phyloP scores from a whole-genome alignment of 2,888 invertebrate genomes.

The Sarcophaga carnaria region DNA sequence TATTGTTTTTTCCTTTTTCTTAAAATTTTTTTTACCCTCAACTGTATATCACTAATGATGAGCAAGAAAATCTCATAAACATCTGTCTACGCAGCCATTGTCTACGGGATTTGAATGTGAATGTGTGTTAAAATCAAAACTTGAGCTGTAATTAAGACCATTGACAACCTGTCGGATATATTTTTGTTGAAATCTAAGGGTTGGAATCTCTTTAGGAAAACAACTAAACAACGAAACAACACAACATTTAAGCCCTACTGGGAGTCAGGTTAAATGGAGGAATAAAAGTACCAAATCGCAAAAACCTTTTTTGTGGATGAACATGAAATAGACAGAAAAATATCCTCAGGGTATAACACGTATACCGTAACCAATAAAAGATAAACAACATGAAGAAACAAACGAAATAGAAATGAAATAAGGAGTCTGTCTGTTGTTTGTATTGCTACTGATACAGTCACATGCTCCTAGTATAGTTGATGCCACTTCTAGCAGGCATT shows the following conservation, averaged over 20 bases:
- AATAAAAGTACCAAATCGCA: conserved; percentile 27
- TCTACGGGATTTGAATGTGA: not conserved
- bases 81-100: not conserved
- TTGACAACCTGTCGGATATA: conserved; percentile 67
- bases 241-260: conserved; percentile 31
- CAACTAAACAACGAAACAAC: not conserved
- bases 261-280: conserved; percentile 8
- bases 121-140: conserved; percentile 52
- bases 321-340: conserved; percentile 44
- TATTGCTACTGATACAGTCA: conserved; percentile 22
- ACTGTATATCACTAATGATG: not conserved
- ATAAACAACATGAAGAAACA: too few relatives aligned
- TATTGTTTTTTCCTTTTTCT: not conserved
- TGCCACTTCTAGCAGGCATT: not conserved
- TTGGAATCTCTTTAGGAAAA: conserved; percentile 29
- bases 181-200: conserved; percentile 40
- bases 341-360: conserved; percentile 62
- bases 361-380: conserved; percentile 29
- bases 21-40: not conserved
- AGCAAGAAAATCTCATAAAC: not conserved
- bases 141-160: conserved; percentile 66
- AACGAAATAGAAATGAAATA: conserved; percentile 9
- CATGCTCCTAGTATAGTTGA: conserved; percentile 4
- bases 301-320: not conserved
- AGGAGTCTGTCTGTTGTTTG: not conserved